Base-by-base conservation (phyloP, 2,888 invertebrate genomes). In the Melipona bicolor region DNA sequence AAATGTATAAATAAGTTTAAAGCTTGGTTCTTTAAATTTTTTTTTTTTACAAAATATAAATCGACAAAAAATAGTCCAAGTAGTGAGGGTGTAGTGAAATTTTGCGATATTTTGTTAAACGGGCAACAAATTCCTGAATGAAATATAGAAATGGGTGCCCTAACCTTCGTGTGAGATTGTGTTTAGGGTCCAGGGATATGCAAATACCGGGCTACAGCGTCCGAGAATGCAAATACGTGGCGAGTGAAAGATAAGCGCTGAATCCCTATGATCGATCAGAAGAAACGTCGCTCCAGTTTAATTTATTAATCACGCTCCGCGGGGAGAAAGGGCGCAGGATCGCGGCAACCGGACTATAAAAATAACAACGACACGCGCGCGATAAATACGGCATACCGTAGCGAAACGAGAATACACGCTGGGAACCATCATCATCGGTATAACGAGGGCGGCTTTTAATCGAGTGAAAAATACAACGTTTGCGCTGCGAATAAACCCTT, bases 151-250 rank as follows among this genome's bases (percentile, higher is more conserved):
- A 43, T 9, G 43, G 43, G 0, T 36, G 9, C 36, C 43, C 11
- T 43, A 9, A 9, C 9, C 43, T 43, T 43, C 43, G 43, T 9
- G 11, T 2, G 9, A 9, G 43, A 19, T 89, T 90, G 88, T 91
- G 85, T 92, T 92, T 93, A 92, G 93, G 93, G 93, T 90, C 88
- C 87, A 67, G 89, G 93, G 93, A 93, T 94, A 93, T 86, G 91
- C 91, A 93, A 94, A 93, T 94, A 93, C 87, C 88, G 15, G 32
- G 17, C 6, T 13, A 83, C 83, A 82, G 79, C 87, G 92, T 92
- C 91, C 92, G 81, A 91, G 59, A 91, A 89, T 85, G 92, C 91
- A 94, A 93, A 94, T 94, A 92, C 91, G 91, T 93, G 93, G 87
- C 86, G n/a, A 84, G 86, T 89, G 79, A 75, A 84, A 93, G 93